Base-by-base conservation (phyloP, 2,113 vertebrate species). In the Bubalus kerabau region DNA sequence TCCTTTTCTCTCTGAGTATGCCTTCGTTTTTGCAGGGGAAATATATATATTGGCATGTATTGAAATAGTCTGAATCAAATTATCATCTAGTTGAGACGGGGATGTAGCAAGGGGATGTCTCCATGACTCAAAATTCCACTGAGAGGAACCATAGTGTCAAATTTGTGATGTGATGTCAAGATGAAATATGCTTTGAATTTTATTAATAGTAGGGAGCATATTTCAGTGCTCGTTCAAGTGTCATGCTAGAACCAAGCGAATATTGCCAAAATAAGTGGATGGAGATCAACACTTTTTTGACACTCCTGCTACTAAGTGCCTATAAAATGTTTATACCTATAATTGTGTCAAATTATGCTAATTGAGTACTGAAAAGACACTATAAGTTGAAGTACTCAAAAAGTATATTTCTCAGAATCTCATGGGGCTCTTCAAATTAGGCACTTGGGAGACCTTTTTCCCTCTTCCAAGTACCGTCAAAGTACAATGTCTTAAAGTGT, bases 271-370 rank as follows among this genome's bases (percentile, higher is more conserved):
- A 48, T 91, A 94, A 97, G 97, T 88, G 93, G 97, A 98, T 97
- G 96, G 98, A 98, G 98, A 98, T 98, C 96, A 97, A 97, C 98
- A 98, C 71, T 97, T 98, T 98, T 98, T 98, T 98, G 94, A 98
- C 95, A 97, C 96, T 99, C 84, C 80, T 98, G 97, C 92, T 97
- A 97, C 97, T 97, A 98, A 98, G 98, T 98, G 96, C 96, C 98
- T 98, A 96, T 97, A 98, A 98, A 98, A 98, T 99, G 99, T 99
- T 99, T 99, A 98, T 98, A 98, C 96, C 98, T 98, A 17, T 98
- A 98, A 99, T 98, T 98, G 98, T 98, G 97, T 98, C 89, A 97
- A 98, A 99, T 99, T 98, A 99, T 98, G 98, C 90, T 99, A 99
- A 99, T 98, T 98, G 98, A 98, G 50, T 74, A 14, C 98, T 98